Base-by-base conservation (phyloP, 2,797 vertebrate species). In the Halcyon badia region DNA sequence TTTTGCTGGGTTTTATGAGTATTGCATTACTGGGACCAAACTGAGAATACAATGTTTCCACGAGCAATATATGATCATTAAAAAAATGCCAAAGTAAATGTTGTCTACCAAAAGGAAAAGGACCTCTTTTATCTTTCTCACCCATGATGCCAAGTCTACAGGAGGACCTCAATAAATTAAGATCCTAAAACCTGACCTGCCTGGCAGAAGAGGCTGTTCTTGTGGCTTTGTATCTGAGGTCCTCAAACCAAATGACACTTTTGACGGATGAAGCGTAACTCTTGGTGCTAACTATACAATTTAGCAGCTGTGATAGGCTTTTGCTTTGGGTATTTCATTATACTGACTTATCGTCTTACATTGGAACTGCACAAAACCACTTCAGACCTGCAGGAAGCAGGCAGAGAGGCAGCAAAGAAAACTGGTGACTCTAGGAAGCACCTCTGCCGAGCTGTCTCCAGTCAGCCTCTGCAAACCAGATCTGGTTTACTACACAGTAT, bases 381-480 rank as follows among this genome's bases (percentile, higher is more conserved):
- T 85, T 75, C 37, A 89, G 68, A 71, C 65, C 65, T 87, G 73
- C 94, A 87, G 95, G 82, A 96, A 94, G 83, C 64, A 87, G 66
- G 41, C 68, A 80, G 7, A 66, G 81, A 90, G 73, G 35, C 54
- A 83, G 90, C 41, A 83, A 92, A 92, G 64, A 89, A 91, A 89
- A 94, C 83, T 57, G 81, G 68, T 81, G 81, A 65, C 78, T 95
- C 96, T 85, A 83, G 87, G 90, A 97, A 96, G 78, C 66, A 56
- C 30, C 48, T 94, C 52, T 89, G 87, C 64, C 0, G 1, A 87
- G 46, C 68, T 70, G 56, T 44, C 57, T 89, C 60, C 85, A 64
- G 44, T 28, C 48, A 77, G 61, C n/a, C 72, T 95, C 84, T 83
- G 69, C 78, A 83, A 84, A 94, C 33, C 81, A 94, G 82, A 92